These are phyloP conservation scores for Lepas anatifera DNA, from an alignment of 2,888 invertebrate species.

Conservation along the genomic window DNA sequence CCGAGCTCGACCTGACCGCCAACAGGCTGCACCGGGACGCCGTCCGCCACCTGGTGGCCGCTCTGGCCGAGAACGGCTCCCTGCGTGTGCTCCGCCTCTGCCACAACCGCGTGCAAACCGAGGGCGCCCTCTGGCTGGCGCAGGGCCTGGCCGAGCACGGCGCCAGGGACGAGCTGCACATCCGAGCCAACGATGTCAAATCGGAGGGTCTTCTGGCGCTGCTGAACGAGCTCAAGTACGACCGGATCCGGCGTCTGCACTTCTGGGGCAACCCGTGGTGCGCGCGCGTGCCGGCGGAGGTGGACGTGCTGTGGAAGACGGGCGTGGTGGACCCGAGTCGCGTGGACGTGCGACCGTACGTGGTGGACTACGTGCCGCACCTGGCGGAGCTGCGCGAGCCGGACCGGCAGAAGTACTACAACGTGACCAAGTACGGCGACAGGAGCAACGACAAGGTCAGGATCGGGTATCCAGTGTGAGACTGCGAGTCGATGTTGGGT, in stretches of 20 bases:
- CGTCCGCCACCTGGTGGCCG: background rate
- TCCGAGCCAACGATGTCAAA: background rate
- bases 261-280: slow-evolving; percentile 8
- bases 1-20: background rate
- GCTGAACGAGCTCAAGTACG: background rate
- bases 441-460: background rate
- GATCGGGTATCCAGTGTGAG: background rate
- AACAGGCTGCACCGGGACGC: slow-evolving; percentile 1
- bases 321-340: background rate
- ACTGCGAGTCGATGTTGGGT: no score
- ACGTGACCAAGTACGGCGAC: background rate
- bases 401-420: background rate
- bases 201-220: background rate
- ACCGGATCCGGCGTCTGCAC: background rate
- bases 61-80: background rate
- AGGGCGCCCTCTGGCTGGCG: background rate
- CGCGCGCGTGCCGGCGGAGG: background rate
- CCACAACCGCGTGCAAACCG: background rate
- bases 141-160: background rate
- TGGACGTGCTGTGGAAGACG: slow-evolving; percentile 10
- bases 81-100: background rate
- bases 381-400: background rate
- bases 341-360: slow-evolving; percentile 7
- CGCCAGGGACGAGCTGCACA: background rate
- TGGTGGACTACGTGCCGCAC: slow-evolving; percentile 6